Conservation (phyloP, 1,140 invertebrate genomes). For the Saccostrea echinata region DNA sequence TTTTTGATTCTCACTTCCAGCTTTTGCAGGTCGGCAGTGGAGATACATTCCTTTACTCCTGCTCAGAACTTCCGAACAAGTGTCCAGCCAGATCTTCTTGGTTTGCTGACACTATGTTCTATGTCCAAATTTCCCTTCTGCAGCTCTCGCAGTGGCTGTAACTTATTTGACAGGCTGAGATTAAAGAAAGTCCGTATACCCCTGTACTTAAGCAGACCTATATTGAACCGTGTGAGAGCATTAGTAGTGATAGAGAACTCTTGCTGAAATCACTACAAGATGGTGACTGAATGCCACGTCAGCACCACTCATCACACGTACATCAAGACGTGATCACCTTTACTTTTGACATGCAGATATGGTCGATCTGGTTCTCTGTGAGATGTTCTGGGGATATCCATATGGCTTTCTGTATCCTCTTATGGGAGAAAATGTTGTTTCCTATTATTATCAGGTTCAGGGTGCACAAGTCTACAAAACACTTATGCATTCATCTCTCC, state of each 20-base stretch:
- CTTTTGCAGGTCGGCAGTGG: too few relatives aligned
- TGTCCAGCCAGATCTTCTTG: too few relatives aligned
- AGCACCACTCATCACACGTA: conserved; percentile 21
- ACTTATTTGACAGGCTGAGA: too few relatives aligned
- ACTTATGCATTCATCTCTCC: conserved; percentile 59
- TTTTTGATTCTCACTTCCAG: too few relatives aligned
- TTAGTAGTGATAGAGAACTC: neutral
- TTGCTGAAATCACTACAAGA: neutral
- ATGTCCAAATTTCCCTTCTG: too few relatives aligned
- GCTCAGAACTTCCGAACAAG: too few relatives aligned
- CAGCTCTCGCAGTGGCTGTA: too few relatives aligned
- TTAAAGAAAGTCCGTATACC: too few relatives aligned
- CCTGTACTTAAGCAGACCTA: too few relatives aligned
- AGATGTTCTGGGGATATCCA: neutral
- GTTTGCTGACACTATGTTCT: too few relatives aligned
- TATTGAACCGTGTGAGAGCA: too few relatives aligned
- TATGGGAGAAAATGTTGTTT: conserved; percentile 57
- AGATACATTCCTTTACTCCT: too few relatives aligned
- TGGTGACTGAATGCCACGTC: conserved; percentile 13
- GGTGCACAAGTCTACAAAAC: conserved; percentile 52
- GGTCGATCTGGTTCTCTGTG: conserved; percentile 22
- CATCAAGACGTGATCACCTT: conserved; percentile 4
- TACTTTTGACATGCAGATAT: conserved; percentile 53
- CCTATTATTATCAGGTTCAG: conserved; percentile 60
- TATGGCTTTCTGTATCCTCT: neutral